phyloP scores from a whole-genome alignment of 2,888 invertebrate species.

The Drosophila birchii region DNA sequence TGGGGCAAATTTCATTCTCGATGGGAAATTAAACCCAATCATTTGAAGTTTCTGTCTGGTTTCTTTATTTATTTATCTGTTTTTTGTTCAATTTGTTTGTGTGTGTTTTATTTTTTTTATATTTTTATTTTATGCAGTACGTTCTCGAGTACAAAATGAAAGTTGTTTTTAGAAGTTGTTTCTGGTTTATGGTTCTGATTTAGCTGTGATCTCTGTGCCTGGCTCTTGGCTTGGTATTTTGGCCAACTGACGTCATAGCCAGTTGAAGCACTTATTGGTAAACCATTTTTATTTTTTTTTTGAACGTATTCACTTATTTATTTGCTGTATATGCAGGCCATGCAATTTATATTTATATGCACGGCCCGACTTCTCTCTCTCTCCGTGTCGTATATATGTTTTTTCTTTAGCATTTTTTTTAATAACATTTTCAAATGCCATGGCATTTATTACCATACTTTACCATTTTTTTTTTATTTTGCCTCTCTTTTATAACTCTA shows the following conservation, averaged over 20 bases:
- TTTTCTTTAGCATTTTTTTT: slow-evolving; percentile 46
- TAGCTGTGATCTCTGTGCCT: slow-evolving; percentile 60
- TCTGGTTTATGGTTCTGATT: slow-evolving; percentile 71
- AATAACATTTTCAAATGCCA: slow-evolving; percentile 78
- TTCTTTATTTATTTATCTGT: slow-evolving; percentile 22
- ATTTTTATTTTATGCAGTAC: slow-evolving; percentile 22
- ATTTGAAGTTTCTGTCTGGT: slow-evolving; percentile 48
- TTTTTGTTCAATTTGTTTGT: slow-evolving; percentile 18
- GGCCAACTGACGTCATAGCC: slow-evolving; percentile 70
- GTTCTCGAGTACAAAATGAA: slow-evolving; percentile 71
- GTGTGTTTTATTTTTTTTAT: slow-evolving; percentile 13
- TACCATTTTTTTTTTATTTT: slow-evolving; percentile 41
- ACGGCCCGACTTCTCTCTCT: slow-evolving; percentile 56
- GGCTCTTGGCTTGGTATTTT: slow-evolving; percentile 60
- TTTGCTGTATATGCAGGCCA: slow-evolving; percentile 53
- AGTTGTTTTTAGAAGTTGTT: slow-evolving; percentile 78
- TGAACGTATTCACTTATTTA: slow-evolving; percentile 26
- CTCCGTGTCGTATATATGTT: slow-evolving; percentile 9
- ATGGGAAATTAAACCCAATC: slow-evolving; percentile 62
- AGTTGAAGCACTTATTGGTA: slow-evolving; percentile 37
- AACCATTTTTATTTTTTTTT: slow-evolving; percentile 7
- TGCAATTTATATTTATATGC: slow-evolving; percentile 75
- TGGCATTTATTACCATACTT: slow-evolving; percentile 78
- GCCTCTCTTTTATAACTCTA: slow-evolving; percentile 65
- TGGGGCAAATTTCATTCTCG: slow-evolving; percentile 44